These are phyloP conservation scores for Oncorhynchus gorbuscha DNA, from an alignment of 2,113 vertebrate genomes.

Conservation along the genomic window DNA sequence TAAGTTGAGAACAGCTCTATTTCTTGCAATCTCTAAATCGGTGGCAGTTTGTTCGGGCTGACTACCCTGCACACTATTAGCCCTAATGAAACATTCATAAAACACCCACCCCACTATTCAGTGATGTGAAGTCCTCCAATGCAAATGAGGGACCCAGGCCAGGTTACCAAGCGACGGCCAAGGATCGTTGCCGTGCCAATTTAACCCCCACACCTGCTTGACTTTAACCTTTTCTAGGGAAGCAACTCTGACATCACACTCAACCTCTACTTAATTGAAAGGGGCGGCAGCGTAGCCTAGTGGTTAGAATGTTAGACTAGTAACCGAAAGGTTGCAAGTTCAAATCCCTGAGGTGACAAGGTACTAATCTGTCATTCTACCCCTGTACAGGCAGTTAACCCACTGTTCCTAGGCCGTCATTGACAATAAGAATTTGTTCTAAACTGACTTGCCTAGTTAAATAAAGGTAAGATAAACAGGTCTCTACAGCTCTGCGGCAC, in stretches of 20 bases:
- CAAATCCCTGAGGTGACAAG: too few relatives aligned
- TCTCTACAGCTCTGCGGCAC: not conserved
- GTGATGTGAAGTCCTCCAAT: slow-evolving; percentile 40
- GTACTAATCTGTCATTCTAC: too few relatives aligned
- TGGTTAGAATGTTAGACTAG: too few relatives aligned
- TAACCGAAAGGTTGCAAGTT: too few relatives aligned
- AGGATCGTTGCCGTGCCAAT: slow-evolving; percentile 37
- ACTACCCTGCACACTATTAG: slow-evolving; percentile 11
- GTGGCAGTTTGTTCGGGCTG: slow-evolving; percentile 29
- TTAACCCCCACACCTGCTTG: slow-evolving; percentile 29
- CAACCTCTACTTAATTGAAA: slow-evolving; percentile 10
- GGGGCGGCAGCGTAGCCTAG: too few relatives aligned
- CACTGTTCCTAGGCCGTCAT: too few relatives aligned
- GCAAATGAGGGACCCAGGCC: slow-evolving; percentile 49
- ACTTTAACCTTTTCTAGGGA: not conserved
- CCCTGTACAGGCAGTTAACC: too few relatives aligned
- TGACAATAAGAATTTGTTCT: too few relatives aligned
- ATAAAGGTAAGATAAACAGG: too few relatives aligned
- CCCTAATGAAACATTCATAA: slow-evolving; percentile 64
- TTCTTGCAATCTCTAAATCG: slow-evolving; percentile 24
- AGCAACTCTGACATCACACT: not conserved
- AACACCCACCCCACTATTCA: slow-evolving; percentile 33
- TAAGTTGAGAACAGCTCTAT: not conserved
- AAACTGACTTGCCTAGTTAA: too few relatives aligned
- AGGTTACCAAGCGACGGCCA: slow-evolving; percentile 58